Conservation (phyloP, 2,797 vertebrate species). For the Triplophysa bombifrons region DNA sequence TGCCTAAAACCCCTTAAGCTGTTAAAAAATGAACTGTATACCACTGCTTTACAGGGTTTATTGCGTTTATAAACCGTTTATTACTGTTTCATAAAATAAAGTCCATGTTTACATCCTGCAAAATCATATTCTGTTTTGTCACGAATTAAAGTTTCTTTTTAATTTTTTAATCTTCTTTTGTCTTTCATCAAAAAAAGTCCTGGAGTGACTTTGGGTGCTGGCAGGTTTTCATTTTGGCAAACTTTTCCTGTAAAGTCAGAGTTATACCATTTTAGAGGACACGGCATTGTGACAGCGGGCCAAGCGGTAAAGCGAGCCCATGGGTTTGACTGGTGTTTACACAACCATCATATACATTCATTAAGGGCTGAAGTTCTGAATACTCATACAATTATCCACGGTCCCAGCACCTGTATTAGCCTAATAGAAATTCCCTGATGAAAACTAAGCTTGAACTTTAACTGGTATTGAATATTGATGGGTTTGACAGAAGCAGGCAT, state of each 20-base stretch:
- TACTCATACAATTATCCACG: conserved; percentile 67
- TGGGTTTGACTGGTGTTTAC: conserved; percentile 67
- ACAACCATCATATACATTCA: conserved; percentile 67
- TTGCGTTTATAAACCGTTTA: too few species aligned
- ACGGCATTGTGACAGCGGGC: not conserved
- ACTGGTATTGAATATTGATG: conserved; percentile 63
- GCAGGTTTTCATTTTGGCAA: conserved; percentile 14
- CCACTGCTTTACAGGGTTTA: too few species aligned
- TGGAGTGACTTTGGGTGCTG: not conserved
- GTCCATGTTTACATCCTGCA: too few species aligned
- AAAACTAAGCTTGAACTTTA: conserved; percentile 65
- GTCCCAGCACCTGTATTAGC: conserved; percentile 59
- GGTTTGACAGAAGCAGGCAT: conserved; percentile 54
- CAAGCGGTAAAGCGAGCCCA: conserved; percentile 58
- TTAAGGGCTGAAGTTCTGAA: conserved; percentile 61
- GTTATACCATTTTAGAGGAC: conserved; percentile 20
- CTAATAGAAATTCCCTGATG: conserved; percentile 70
- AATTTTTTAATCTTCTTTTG: not conserved
- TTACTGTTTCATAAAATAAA: too few species aligned
- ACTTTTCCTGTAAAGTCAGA: not conserved
- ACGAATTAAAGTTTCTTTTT: too few species aligned
- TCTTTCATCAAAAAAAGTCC: not conserved
- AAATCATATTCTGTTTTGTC: too few species aligned
- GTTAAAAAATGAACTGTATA: too few species aligned
- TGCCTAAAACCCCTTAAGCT: too few species aligned